phyloP scores from a whole-genome alignment of 2,797 vertebrate genomes.

The Betta splendens region DNA sequence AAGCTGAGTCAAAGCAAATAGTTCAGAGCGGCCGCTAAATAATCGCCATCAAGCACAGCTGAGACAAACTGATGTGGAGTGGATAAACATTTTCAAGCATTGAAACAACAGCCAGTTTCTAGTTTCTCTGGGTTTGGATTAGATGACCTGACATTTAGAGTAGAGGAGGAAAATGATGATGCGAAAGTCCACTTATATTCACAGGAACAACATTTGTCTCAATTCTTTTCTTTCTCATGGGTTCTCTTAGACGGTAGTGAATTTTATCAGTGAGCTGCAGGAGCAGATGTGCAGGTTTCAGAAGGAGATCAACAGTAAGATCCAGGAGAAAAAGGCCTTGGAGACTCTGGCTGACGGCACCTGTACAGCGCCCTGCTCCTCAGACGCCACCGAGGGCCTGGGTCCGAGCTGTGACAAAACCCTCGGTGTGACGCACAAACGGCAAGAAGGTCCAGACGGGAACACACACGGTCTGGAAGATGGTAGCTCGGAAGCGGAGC shows the following conservation, averaged over 20 bases:
- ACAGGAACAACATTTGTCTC: slow-evolving; percentile 18
- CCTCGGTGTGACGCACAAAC: slow-evolving; percentile 39
- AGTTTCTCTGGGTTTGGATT: slow-evolving; percentile 1
- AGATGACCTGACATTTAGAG: neutral
- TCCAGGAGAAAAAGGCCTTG: slow-evolving; percentile 89
- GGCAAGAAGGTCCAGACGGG: slow-evolving; percentile 62
- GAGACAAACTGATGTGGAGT: slow-evolving; percentile 13
- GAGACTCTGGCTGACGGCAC: slow-evolving; percentile 75
- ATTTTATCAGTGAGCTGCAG: slow-evolving; percentile 98
- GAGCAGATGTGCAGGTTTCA: slow-evolving; percentile 98
- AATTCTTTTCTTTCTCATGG: slow-evolving; percentile 30
- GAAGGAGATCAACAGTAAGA: slow-evolving; percentile 94
- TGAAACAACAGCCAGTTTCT: neutral
- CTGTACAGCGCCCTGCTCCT: slow-evolving; percentile 52
- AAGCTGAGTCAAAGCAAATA: neutral
- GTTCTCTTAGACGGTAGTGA: slow-evolving; percentile 91
- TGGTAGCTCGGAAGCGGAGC: slow-evolving; percentile 79
- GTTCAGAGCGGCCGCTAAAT: slow-evolving; percentile 1
- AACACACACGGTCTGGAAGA: slow-evolving; percentile 46
- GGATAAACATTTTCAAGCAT: neutral
- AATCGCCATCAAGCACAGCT: slow-evolving; percentile 10
- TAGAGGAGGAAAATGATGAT: neutral
- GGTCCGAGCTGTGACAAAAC: slow-evolving; percentile 50
- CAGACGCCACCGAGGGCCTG: slow-evolving; percentile 55
- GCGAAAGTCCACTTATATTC: neutral